Conservation (phyloP, 2,888 invertebrate genomes). For the Cataglyphis altisquamis region DNA sequence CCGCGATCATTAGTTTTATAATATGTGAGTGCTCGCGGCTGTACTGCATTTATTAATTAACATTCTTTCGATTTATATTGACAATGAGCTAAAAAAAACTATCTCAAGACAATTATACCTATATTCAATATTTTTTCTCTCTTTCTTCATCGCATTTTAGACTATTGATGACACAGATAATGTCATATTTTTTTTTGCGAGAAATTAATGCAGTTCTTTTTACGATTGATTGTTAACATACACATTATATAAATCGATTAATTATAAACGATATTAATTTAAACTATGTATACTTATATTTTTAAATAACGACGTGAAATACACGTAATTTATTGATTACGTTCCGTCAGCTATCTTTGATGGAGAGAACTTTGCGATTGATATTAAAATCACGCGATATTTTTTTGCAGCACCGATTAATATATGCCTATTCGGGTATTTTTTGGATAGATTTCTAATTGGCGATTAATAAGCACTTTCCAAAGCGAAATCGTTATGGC, state of each 20-base stretch:
- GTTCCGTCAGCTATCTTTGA: background rate
- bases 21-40: constrained; percentile 58
- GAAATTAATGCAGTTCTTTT: background rate
- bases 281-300: background rate
- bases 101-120: background rate
- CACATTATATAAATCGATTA: background rate
- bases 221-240: background rate
- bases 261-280: background rate
- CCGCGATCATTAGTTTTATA: constrained; percentile 70
- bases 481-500: background rate
- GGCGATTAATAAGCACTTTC: background rate
- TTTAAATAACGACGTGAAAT: background rate
- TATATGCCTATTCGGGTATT: background rate
- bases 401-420: background rate
- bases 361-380: background rate
- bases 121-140: background rate
- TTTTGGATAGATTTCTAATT: background rate
- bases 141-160: background rate
- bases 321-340: background rate
- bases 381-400: background rate
- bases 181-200: background rate
- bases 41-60: constrained; percentile 2
- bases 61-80: background rate
- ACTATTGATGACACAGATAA: background rate
- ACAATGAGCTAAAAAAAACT: background rate